Percentiles rank a stretch among this genome's conserved stretches.
These are phyloP conservation scores for Dryococelus australis DNA, from an alignment of 2,888 invertebrate genomes.

Conservation along the genomic window DNA sequence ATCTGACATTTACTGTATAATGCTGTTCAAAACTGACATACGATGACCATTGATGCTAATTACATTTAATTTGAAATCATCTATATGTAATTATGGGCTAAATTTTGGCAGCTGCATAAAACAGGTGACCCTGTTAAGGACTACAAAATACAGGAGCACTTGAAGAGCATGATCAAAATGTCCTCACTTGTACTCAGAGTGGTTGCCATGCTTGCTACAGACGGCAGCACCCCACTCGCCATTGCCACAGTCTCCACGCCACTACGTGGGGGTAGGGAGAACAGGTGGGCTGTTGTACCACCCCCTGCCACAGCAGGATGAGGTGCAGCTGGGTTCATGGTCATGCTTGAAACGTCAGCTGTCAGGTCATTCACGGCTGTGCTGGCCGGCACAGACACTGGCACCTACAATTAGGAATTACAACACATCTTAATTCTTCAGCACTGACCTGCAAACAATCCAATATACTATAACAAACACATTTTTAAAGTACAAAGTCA, in stretches of 20 bases:
- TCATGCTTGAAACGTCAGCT: neutral
- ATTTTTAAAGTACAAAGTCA: no score
- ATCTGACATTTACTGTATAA: no score
- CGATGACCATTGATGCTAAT: no score
- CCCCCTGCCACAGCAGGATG: conserved; percentile 34
- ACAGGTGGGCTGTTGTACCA: conserved; percentile 45
- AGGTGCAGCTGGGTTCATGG: neutral
- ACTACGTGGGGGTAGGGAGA: conserved; percentile 49
- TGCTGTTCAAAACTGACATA: no score
- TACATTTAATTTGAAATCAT: no score
- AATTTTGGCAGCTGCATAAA: no score
- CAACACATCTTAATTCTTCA: neutral
- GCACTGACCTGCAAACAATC: no score
- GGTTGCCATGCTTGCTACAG: conserved; percentile 48
- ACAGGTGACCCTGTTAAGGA: no score
- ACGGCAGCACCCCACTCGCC: conserved; percentile 49
- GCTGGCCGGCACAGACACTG: conserved; percentile 16
- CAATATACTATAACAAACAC: no score
- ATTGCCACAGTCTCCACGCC: conserved; percentile 48
- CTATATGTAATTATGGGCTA: no score
- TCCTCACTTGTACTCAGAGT: conserved; percentile 47
- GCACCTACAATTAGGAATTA: neutral
- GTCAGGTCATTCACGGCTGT: conserved; percentile 13
- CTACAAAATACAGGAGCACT: no score
- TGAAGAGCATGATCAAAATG: no score